Conservation (phyloP, 2,888 invertebrate species). For the Pseudoips prasinana region DNA sequence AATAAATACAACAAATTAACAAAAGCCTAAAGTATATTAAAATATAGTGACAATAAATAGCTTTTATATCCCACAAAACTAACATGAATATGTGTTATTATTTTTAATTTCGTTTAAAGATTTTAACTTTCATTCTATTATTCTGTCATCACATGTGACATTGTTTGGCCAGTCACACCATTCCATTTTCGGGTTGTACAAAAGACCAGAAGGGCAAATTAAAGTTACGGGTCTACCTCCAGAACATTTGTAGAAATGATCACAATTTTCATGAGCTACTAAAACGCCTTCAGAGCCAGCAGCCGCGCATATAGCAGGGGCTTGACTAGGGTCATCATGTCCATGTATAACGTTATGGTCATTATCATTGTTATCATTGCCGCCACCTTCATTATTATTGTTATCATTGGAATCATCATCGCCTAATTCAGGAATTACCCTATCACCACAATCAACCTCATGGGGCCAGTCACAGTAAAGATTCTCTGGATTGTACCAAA, state of each 20-base stretch:
- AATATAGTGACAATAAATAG: too few relatives aligned
- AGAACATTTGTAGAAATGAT: slow-evolving; percentile 45
- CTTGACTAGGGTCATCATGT: slow-evolving; percentile 32
- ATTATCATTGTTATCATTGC: slow-evolving; percentile 1
- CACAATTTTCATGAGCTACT: slow-evolving; percentile 46
- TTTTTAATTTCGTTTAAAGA: too few relatives aligned
- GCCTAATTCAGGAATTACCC: slow-evolving; percentile 9
- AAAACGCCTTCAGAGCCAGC: slow-evolving; percentile 34
- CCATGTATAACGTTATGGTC: slow-evolving; percentile 4
- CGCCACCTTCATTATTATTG: neutral
- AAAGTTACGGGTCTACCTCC: slow-evolving; percentile 6
- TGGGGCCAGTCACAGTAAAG: slow-evolving; percentile 35
- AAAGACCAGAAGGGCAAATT: slow-evolving; percentile 16
- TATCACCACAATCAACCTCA: slow-evolving; percentile 35
- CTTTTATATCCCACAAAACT: too few relatives aligned
- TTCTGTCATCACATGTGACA: neutral
- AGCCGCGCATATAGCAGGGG: slow-evolving; percentile 34
- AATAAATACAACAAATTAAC: too few relatives aligned
- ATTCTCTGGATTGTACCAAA: slow-evolving; percentile 29
- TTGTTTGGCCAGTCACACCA: slow-evolving; percentile 24
- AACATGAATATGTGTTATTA: too few relatives aligned
- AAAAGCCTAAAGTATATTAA: too few relatives aligned
- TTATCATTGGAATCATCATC: too few relatives aligned
- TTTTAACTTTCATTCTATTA: too few relatives aligned
- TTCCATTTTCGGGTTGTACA: slow-evolving; percentile 24